Evolutionary conservation across 2,888 invertebrate species (phyloP), one percentile per base, ranked within the genome.

Genomic region (Latheticus oryzae): DNA sequence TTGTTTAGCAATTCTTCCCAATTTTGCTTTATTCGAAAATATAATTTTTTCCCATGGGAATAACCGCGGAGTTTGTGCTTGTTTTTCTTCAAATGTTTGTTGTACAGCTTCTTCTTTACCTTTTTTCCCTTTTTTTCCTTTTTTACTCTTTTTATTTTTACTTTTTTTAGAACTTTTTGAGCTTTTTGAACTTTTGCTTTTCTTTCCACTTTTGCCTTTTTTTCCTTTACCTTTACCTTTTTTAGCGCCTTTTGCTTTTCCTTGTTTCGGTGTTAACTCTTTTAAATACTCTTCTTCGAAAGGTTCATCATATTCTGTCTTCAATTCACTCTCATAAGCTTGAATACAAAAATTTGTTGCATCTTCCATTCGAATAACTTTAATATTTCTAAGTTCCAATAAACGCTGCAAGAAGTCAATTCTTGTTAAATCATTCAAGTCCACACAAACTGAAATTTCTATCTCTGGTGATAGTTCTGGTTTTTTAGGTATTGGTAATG

Each of bases 51-150:
- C 84, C 67, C 82, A 81, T 1, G 86, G 86, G 61, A 84, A 81
- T 2, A 79, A 76, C 70, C 80, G 82, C 12, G 87, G 86, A 7
- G 87, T 87, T 76, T 87, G 87, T 0, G 83, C 83, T 67, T 80
- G 78, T 72, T 86, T 85, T 11, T 68, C 68, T 23, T 64, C 61
- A 9, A 1, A 28, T 1, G 21, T 19, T 19, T 19, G n/a, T n/a
- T n/a, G n/a, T n/a, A 38, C 16, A 5, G 28, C 17, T 8, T 43
- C 12, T 3, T 8, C 8, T 7, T 1, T 16, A 13, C 53, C 58
- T 56, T 63, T 48, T 5, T 50, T 19, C 8, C 17, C 21, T 4
- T 26, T 15, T 15, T 56, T 24, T 15, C 43, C 23, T 13, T 30
- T 33, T 58, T 71, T 35, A 63, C 63, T 28, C 77, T 79, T 65